These are phyloP conservation scores for Siphamia tubifer DNA, from an alignment of 2,113 vertebrate species.

Conservation along the genomic window DNA sequence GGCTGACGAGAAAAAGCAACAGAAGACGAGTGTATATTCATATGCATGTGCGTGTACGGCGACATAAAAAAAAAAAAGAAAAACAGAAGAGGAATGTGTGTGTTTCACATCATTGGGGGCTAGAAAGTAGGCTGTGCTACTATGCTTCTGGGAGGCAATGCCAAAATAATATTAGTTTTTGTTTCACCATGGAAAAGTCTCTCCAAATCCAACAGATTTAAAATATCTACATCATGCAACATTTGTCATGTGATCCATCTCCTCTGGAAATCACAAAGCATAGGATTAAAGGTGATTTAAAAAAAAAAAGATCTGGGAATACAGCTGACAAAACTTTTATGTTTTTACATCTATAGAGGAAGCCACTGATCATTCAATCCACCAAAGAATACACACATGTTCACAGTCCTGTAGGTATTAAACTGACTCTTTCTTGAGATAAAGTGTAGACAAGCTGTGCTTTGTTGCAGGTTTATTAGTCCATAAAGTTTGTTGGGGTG, in stretches of 20 bases:
- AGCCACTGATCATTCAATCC: background rate
- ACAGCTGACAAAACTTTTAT: background rate
- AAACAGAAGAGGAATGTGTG: constrained; percentile 8
- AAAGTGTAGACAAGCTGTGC: background rate
- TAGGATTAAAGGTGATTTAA: constrained; percentile 15
- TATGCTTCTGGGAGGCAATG: constrained; percentile 50
- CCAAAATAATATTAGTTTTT: constrained; percentile 67
- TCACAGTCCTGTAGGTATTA: background rate
- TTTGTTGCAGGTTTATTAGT: constrained; percentile 12
- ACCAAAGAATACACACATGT: background rate
- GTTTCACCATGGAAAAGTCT: constrained; percentile 8
- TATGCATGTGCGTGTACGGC: constrained; percentile 15
- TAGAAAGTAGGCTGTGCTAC: constrained; percentile 31
- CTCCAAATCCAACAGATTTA: background rate
- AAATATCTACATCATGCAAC: constrained; percentile 6
- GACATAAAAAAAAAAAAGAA: constrained; percentile 5
- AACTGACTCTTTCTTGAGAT: constrained; percentile 4
- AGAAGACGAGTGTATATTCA: constrained; percentile 21
- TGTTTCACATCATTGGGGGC: constrained; percentile 38
- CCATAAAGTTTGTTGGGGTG: constrained; percentile 28
- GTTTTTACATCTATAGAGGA: background rate
- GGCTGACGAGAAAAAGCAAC: constrained; percentile 14
- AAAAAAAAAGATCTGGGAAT: constrained; percentile 1
- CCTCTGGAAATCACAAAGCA: constrained; percentile 20
- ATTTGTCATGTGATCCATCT: constrained; percentile 26